Evolutionary conservation across 2,113 vertebrate genomes (phyloP).

Genomic region (Setophaga coronata): DNA sequence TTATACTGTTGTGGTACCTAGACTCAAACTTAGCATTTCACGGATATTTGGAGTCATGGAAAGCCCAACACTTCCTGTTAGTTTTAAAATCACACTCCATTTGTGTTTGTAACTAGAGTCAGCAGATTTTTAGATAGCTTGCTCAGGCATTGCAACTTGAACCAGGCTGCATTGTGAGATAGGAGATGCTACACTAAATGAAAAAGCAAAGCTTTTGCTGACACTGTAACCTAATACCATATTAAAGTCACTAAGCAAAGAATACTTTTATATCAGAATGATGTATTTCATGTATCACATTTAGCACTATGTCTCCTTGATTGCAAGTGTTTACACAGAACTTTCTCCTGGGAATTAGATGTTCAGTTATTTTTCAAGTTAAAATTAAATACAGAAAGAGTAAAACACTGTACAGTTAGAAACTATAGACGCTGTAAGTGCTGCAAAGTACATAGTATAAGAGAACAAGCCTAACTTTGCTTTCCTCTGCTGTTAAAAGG

Average conservation of each 20-base stretch:
- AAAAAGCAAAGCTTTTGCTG: constrained; percentile 33
- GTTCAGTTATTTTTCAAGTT: not conserved
- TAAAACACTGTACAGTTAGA: constrained; percentile 37
- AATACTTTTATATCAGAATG: not conserved
- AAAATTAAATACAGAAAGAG: constrained; percentile 61
- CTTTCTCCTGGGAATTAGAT: not conserved
- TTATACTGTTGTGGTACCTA: not conserved
- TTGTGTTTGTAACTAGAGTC: not conserved
- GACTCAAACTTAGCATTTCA: not conserved
- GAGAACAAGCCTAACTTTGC: constrained; percentile 46
- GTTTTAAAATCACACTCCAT: not conserved
- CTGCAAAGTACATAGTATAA: constrained; percentile 43
- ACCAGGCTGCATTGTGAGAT: not conserved
- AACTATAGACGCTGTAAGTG: constrained; percentile 40
- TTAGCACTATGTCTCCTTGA: not conserved
- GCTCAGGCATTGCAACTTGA: constrained; percentile 15
- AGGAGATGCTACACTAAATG: constrained; percentile 2
- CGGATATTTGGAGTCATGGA: not conserved
- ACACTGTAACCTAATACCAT: not conserved
- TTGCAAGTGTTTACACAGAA: constrained; percentile 6
- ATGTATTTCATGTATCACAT: not conserved
- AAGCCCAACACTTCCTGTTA: not conserved
- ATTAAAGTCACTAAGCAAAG: constrained; percentile 53
- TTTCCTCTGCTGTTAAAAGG: constrained; percentile 42
- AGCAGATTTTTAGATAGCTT: constrained; percentile 52